A percentile compares a stretch with the other conserved stretches of the same genome.
phyloP scores from a whole-genome alignment of 1,140 invertebrate genomes.

The Phortica variegata region DNA sequence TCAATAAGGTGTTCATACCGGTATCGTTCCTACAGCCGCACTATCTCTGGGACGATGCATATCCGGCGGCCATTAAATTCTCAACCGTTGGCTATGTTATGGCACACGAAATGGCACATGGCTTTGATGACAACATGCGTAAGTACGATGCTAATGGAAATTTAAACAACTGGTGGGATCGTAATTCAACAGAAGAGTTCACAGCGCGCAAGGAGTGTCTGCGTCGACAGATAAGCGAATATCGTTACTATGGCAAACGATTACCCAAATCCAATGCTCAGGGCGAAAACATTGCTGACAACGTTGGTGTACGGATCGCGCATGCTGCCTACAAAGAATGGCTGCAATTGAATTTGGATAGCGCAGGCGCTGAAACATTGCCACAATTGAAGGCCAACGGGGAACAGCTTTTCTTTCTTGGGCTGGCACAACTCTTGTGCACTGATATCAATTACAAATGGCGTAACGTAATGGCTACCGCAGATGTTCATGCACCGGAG shows the following conservation, averaged over 20 bases:
- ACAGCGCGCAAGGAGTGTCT: constrained; percentile 86
- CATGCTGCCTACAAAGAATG: constrained; percentile 75
- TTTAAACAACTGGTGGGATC: constrained; percentile 77
- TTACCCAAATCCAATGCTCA: constrained; percentile 71
- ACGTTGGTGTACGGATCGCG: constrained; percentile 87
- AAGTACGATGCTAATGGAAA: constrained; percentile 69
- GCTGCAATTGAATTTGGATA: constrained; percentile 61
- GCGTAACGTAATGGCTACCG: constrained; percentile 58
- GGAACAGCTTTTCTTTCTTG: constrained; percentile 86
- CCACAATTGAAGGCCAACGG: constrained; percentile 79
- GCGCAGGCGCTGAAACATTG: constrained; percentile 61
- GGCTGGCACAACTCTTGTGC: constrained; percentile 74
- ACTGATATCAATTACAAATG: constrained; percentile 15
- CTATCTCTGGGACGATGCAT: constrained; percentile 81
- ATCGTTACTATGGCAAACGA: constrained; percentile 63
- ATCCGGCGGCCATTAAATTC: constrained; percentile 88
- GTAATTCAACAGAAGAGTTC: constrained; percentile 83
- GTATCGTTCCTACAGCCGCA: constrained; percentile 92
- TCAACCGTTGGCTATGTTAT: constrained; percentile 90
- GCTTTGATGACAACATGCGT: constrained; percentile 66
- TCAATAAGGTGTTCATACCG: constrained; percentile 94
- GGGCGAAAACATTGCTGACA: constrained; percentile 92
- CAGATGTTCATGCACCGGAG: constrained; percentile 78
- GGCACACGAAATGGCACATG: constrained; percentile 70
- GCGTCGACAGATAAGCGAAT: constrained; percentile 82